Evolutionary conservation across 2,888 invertebrate genomes (phyloP), one percentile per base, ranked within the genome.

Genomic region (Caenorhabditis sp.): DNA sequence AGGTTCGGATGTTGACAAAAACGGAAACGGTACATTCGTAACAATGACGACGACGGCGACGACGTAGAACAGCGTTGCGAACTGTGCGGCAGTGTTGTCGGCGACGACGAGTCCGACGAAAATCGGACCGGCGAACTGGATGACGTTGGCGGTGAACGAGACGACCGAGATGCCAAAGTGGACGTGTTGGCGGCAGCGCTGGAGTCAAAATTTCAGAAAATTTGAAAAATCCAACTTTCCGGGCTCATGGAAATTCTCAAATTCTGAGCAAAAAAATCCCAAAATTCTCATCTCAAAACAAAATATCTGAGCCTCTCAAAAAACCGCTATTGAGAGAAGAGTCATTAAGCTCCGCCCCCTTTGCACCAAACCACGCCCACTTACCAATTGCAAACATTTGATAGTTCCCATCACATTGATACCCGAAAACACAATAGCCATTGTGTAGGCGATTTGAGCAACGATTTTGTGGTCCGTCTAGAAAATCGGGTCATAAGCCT

Each of bases 391-490:
- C n/a, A 64, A 60, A 53, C 70, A 73, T 54, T 68, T 69, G 43
- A 74, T 59, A n/a, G 69, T 68, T 36, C 80, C 80, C 37, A 80
- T 75, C 2, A 68, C 57, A 36, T 80, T 80, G 37, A 78, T 49
- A 1, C 78, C 80, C 12, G 66, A 62, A 59, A 69, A 65, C 0
- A 66, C 63, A 23, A 77, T 74, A 0, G 76, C 70, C 1, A 69
- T 31, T 2, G 78, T 78, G 63, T 71, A 80, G 58, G 67, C 69
- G 0, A 77, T 36, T 58, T 79, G 78, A 10, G 66, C 76, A 24
- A 68, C 53, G 31, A 62, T n/a, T 17, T 50, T 21, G 23, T 62
- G 50, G 1, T 64, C 5, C 1, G 71, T 65, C 75, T 60, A n/a
- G 31, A 27, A 61, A 37, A 54, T 21, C 31, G 8, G 6, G 5